Base-by-base conservation (phyloP, 2,113 vertebrate species). In the Calidris pygmaea region DNA sequence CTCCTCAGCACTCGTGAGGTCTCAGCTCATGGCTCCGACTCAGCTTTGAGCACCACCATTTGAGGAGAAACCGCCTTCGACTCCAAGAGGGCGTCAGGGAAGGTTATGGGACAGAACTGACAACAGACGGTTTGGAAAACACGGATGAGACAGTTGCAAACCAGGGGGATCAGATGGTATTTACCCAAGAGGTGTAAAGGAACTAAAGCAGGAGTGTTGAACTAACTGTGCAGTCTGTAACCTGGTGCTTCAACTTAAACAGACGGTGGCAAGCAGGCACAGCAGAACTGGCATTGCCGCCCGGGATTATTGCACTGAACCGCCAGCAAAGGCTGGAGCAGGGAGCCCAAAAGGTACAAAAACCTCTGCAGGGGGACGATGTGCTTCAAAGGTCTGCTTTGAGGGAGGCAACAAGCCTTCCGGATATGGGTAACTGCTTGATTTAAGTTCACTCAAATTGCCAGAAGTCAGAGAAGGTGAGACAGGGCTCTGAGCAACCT, bases 181-280 rank as follows among this genome's bases (percentile, higher is more conserved):
- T 96, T 97, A 96, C 87, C 89, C 89, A 85, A 41, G 81, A 94
- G 70, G 91, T 76, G 93, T 72, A 89, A 92, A 96, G 89, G 74
- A 95, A 76, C 87, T 79, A 16, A 65, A 91, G 67, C 16, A 63
- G 72, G 86, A 65, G 35, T 37, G 70, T 23, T n/a, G 85, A 93
- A 77, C 58, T 93, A 78, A 95, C 83, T 73, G 74, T 5, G 5
- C 74, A 85, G 95, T 41, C 84, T 96, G 84, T 95, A 96, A 96
- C 87, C 87, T 55, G 76, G 72, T 37, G 72, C 68, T 87, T 52
- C 71, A n/a, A 4, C 52, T 85, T 21, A 47, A 85, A 65, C 89
- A 92, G 47, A 86, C 32, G 1, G 87, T 85, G 79, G 34, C 60
- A 87, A 92, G 81, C 65, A 95, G 59, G 34, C 56, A 39, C 45